These are phyloP conservation scores for Paralvinella palmiformis DNA, from an alignment of 1,140 invertebrate genomes.

Conservation along the genomic window DNA sequence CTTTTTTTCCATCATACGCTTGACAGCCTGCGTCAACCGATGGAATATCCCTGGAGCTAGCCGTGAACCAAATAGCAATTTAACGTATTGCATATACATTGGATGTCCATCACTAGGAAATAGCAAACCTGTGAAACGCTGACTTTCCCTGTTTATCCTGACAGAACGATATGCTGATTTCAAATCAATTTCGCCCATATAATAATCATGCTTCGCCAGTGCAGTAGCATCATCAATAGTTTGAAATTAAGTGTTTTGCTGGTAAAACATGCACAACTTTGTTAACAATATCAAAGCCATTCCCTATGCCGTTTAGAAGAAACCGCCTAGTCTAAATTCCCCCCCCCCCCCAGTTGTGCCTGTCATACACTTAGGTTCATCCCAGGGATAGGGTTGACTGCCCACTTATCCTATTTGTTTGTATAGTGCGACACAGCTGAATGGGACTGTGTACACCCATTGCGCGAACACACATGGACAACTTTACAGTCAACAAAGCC, in stretches of 20 bases:
- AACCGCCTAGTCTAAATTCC: background rate
- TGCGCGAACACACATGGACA: background rate
- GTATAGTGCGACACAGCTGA: too few species aligned
- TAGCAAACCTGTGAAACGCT: background rate
- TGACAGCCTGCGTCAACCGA: slow-evolving; percentile 9
- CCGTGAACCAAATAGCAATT: slow-evolving; percentile 17
- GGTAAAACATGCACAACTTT: too few species aligned
- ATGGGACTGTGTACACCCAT: too few species aligned
- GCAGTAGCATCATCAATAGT: background rate
- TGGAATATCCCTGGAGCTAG: slow-evolving; percentile 16
- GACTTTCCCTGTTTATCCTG: background rate
- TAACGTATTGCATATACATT: slow-evolving; percentile 3
- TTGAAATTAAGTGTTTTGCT: background rate
- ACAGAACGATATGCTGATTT: slow-evolving; percentile 18
- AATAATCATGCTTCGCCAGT: background rate
- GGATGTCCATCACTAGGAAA: background rate
- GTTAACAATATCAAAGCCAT: background rate
- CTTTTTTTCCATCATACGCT: slow-evolving; percentile 9
- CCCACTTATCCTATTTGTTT: background rate
- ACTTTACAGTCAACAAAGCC: background rate
- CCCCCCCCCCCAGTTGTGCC: background rate
- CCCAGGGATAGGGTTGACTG: background rate
- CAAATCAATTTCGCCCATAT: slow-evolving; percentile 15
- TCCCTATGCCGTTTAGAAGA: background rate
- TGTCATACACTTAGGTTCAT: background rate